Evolutionary conservation across 2,888 invertebrate genomes (phyloP), one percentile per base, ranked within the genome.

Genomic region (Cacoxenus indagator): DNA sequence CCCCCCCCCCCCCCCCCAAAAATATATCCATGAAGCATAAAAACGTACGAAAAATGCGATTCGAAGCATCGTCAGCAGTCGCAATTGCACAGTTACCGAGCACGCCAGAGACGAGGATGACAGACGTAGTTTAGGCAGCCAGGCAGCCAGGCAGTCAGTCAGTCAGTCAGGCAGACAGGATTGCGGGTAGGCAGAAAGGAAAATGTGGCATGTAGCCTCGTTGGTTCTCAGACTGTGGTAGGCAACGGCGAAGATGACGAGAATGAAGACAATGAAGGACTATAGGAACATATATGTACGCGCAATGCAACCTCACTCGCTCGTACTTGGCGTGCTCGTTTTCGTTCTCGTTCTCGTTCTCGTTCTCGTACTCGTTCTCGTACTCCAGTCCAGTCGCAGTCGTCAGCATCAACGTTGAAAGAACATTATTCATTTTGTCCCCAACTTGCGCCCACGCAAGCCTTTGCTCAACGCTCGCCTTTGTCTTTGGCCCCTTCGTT

Each of bases 371-470:
- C 67, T 65, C 37, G 72, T 75, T 75, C 51, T 67, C 67, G 22
- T 26, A 27, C 55, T 27, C 29, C 29, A 11, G 45, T 62, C 55
- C 51, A 55, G 59, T 4, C 22, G 19, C n/a, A 51, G 22, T 14
- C 29, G 51, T 24, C 51, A 29, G 29, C 37, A 14, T 37, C 14
- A 14, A 2, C 37, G 37, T 37, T 51, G 22, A 17, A 74, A 71
- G 71, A 78, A 83, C 84, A 84, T 86, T 85, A 83, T 85, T 81
- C 85, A 84, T 85, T 85, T 84, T 77, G 77, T 74, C 82, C 82
- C 83, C 83, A 2, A 37, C 37, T 11, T 37, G 37, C 37, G 14
- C 8, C 37, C 37, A 37, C 37, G 37, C 37, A 37, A 8, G 9
- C 9, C 37, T 4, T 37, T 8, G 9, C 2, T 2, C 37, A 4